Percentiles rank a stretch among this genome's conserved stretches.
These are phyloP conservation scores for Dilophus febrilis DNA, from an alignment of 2,888 invertebrate species.

Conservation along the genomic window DNA sequence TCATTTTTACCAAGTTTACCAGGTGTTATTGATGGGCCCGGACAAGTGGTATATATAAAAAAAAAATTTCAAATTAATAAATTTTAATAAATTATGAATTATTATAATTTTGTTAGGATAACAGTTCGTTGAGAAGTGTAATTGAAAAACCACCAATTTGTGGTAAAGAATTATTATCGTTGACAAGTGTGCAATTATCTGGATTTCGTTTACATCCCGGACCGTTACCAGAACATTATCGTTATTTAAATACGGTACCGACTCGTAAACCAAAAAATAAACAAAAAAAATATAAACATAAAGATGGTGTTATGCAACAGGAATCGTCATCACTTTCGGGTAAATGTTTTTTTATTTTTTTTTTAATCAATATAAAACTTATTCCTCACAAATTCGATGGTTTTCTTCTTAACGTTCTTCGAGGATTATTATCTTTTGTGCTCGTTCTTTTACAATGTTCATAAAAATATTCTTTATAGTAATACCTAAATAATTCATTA, in stretches of 20 bases:
- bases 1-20: constrained; percentile 91
- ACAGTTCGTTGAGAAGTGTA: constrained; percentile 78
- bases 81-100: constrained; percentile 17
- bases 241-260: constrained; percentile 79
- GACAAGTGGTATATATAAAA: constrained; percentile 34
- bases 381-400: too few relatives aligned
- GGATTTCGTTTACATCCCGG: constrained; percentile 93
- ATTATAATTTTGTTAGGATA: constrained; percentile 33
- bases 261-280: constrained; percentile 90
- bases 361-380: too few relatives aligned
- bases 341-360: constrained; percentile 5
- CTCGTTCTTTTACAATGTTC: too few relatives aligned
- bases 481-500: too few relatives aligned
- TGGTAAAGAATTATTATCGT: constrained; percentile 73
- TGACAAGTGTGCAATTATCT: constrained; percentile 74
- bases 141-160: constrained; percentile 91
- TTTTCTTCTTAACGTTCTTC: too few relatives aligned
- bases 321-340: constrained; percentile 40
- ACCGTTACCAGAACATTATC: constrained; percentile 81
- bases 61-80: not conserved
- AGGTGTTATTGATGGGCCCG: constrained; percentile 87
- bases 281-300: constrained; percentile 88
- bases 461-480: too few relatives aligned
- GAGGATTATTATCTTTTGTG: too few relatives aligned
- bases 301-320: constrained; percentile 65